Base-by-base conservation (phyloP, 2,888 invertebrate species). In the Dynastes tityus region DNA sequence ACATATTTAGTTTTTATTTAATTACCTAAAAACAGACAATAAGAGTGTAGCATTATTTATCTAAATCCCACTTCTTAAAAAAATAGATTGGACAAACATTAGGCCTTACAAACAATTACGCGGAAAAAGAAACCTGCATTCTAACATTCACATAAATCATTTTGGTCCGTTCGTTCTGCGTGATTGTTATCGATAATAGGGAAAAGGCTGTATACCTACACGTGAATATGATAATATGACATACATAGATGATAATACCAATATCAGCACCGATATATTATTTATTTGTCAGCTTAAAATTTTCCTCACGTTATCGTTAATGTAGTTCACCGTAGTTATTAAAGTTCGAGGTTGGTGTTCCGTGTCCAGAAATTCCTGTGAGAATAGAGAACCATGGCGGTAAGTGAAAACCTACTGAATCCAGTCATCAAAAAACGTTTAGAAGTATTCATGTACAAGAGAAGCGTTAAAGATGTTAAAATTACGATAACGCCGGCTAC, bases 371-470 rank as follows among this genome's bases (percentile, higher is more conserved):
- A n/a, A 22, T 53, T 16, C 16, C 45, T 1, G 22, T 2, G 6
- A 11, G 13, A 58, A n/a, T 37, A 11, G n/a, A 27, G 8, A 40
- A 74, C 27, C 11, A 74, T 74, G 73, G 45, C 73, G 8, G 40
- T 27, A 29, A 61, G 61, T 49, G 73, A 74, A 27, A 74, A 74
- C 4, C 4, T 74, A 45, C 61, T 74, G 16, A 74, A 74, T 74
- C 73, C 61, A 0, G n/a, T 61, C 2, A 49, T 74, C 22, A 74
- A 61, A 40, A 61, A 74, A 16, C 61, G 73, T 5, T 61, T 74
- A n/a, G 73, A 74, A 5, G 27, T 74, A 9, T n/a, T 40, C 1
- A 16, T 74, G 61, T 45, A 74, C 45, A 45, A 27, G 9, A 55
- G 61, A 6, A 37, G 27, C 13, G 32, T 74, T 55, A 16, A 11